Evolutionary conservation across 2,797 vertebrate species (phyloP).

Genomic region (Mormyrus hasselquistii): DNA sequence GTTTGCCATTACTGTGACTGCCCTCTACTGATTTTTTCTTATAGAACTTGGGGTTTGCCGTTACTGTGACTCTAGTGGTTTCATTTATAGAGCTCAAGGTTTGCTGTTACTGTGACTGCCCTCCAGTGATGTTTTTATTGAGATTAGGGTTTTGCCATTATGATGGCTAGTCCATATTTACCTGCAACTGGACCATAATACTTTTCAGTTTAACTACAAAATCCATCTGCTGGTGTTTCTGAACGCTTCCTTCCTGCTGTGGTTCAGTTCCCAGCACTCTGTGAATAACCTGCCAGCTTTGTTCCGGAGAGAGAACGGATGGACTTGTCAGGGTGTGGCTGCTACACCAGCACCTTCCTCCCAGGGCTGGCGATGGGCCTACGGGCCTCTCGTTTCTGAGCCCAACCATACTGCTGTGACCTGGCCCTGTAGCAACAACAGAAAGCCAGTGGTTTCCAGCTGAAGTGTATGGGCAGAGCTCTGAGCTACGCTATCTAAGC

Average conservation of each 20-base stretch:
- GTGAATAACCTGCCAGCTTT: neutral
- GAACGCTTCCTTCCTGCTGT: neutral
- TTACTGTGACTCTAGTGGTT: neutral
- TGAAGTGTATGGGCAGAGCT: neutral
- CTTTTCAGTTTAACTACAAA: neutral
- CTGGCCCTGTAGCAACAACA: neutral
- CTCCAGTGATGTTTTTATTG: neutral
- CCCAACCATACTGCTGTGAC: neutral
- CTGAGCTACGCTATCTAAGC: neutral
- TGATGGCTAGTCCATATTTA: neutral
- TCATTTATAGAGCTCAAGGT: neutral
- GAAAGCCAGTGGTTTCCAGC: neutral
- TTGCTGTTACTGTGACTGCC: neutral
- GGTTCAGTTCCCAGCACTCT: neutral
- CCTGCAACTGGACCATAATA: neutral
- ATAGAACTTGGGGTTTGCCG: neutral
- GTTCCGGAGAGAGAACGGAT: neutral
- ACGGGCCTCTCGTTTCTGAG: neutral
- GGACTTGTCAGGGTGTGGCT: neutral
- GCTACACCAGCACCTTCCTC: neutral
- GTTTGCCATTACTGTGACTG: neutral
- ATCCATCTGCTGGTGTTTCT: neutral
- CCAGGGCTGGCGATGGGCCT: neutral
- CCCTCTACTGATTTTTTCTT: neutral
- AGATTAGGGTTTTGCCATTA: neutral